Evolutionary conservation across 2,797 vertebrate genomes (phyloP).

Genomic region (Hylomyscus alleni): DNA sequence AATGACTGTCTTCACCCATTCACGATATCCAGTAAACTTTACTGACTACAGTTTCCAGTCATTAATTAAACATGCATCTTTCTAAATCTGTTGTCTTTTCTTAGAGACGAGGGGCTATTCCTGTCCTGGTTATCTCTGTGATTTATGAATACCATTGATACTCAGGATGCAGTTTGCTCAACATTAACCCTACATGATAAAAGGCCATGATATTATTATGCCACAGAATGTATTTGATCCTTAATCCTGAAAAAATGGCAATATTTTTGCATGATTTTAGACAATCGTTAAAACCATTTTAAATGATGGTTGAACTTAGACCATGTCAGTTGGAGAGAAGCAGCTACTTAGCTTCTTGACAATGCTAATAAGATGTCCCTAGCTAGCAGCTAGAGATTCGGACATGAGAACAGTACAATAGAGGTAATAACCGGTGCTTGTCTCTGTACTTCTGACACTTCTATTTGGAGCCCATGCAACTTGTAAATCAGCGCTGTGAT

Average conservation of each 20-base stretch:
- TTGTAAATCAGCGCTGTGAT: background rate
- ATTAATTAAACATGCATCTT: slow-evolving; percentile 33
- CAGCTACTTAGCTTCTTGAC: background rate
- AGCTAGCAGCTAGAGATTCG: background rate
- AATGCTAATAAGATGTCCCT: background rate
- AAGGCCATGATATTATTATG: background rate
- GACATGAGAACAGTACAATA: background rate
- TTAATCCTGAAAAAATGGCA: slow-evolving; percentile 17
- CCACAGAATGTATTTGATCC: background rate
- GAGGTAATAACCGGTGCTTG: background rate
- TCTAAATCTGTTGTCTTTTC: background rate
- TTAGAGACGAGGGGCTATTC: background rate
- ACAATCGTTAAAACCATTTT: background rate
- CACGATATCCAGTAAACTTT: background rate
- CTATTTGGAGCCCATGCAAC: background rate
- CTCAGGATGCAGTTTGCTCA: slow-evolving; percentile 51
- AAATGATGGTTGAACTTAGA: background rate
- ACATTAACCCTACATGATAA: slow-evolving; percentile 43
- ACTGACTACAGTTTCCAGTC: background rate
- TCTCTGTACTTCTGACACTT: background rate
- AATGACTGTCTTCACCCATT: background rate
- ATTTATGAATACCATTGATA: slow-evolving; percentile 59
- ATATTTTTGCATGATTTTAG: background rate
- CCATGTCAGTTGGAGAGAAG: background rate
- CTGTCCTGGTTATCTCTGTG: background rate